Conservation (phyloP, 2,113 vertebrate species). For the Chiloscyllium plagiosum region DNA sequence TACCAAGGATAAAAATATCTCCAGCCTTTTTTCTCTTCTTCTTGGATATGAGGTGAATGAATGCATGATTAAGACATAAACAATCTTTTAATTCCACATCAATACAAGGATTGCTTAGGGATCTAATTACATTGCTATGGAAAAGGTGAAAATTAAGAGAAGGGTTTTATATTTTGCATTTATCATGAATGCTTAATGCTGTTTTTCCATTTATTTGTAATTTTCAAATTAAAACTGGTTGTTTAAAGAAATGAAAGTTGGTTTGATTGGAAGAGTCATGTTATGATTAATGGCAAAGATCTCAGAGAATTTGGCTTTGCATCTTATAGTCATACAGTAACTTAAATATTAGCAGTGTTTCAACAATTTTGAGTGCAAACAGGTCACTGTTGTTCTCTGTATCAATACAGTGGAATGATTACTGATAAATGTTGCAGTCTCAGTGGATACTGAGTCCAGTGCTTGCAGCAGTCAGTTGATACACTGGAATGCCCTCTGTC, state of each 20-base stretch:
- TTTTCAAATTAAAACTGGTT: neutral
- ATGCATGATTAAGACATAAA: neutral
- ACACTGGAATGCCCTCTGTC: no score
- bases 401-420: no score
- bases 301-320: neutral
- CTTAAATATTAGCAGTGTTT: neutral
- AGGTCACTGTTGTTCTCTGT: no score
- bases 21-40: neutral
- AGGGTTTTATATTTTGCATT: neutral
- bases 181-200: neutral
- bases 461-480: no score
- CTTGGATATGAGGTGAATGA: no score
- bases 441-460: no score
- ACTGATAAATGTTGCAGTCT: no score
- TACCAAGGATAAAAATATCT: slow-evolving; percentile 3
- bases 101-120: neutral
- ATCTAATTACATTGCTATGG: neutral
- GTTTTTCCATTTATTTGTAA: neutral
- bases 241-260: neutral
- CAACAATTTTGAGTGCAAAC: neutral
- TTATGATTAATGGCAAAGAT: neutral
- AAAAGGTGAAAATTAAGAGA: neutral
- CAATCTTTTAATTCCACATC: neutral
- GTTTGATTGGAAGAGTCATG: neutral
- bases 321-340: neutral